phyloP scores from a whole-genome alignment of 2,888 invertebrate species.

The Rotaria macrura region DNA sequence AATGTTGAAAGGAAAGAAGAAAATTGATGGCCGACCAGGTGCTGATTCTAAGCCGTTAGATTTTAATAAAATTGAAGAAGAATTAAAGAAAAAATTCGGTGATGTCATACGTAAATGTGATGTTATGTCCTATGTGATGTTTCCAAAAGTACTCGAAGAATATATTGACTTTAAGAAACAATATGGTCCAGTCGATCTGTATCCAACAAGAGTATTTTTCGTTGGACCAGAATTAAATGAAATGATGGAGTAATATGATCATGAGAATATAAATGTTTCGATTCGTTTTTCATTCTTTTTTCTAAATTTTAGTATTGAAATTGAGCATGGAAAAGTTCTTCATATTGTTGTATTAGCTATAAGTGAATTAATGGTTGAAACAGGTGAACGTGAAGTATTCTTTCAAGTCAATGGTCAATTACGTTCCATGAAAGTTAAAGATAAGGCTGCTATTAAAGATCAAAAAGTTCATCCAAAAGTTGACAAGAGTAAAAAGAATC shows the following conservation, averaged over 20 bases:
- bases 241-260: slow-evolving; percentile 53
- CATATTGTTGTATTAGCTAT: slow-evolving; percentile 85
- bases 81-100: slow-evolving; percentile 68
- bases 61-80: slow-evolving; percentile 66
- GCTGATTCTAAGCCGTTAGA: slow-evolving; percentile 69
- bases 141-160: slow-evolving; percentile 67
- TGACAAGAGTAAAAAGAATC: slow-evolving; percentile 67
- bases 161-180: slow-evolving; percentile 60
- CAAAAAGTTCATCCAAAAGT: slow-evolving; percentile 74
- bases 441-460: slow-evolving; percentile 77
- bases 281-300: no score
- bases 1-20: slow-evolving; percentile 49
- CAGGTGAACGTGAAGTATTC: slow-evolving; percentile 90
- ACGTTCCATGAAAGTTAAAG: slow-evolving; percentile 79
- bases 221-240: slow-evolving; percentile 77
- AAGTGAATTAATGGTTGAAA: slow-evolving; percentile 70
- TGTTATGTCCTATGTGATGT: slow-evolving; percentile 88
- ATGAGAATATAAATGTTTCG: slow-evolving; percentile 38
- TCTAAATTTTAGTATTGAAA: slow-evolving; percentile 63
- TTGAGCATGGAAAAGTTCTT: slow-evolving; percentile 87
- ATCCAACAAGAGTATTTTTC: slow-evolving; percentile 86
- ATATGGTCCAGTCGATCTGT: slow-evolving; percentile 86
- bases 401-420: slow-evolving; percentile 96
- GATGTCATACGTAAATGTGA: slow-evolving; percentile 61
- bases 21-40: slow-evolving; percentile 82